Evolutionary conservation across 2,888 invertebrate species (phyloP).

Genomic region (Cheilosia vernalis): DNA sequence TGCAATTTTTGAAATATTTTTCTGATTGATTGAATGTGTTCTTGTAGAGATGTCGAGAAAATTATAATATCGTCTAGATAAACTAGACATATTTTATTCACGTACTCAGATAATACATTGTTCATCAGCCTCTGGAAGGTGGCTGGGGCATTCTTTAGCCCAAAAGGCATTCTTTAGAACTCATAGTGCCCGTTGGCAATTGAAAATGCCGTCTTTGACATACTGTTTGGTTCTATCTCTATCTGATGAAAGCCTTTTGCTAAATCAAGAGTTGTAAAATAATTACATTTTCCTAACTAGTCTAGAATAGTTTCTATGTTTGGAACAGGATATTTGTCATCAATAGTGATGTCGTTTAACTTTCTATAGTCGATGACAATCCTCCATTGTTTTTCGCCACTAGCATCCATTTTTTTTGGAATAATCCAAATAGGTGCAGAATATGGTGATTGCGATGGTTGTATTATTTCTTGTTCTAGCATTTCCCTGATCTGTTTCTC

Average conservation of each 20-base stretch:
- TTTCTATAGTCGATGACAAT: constrained; percentile 10
- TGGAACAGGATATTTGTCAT: constrained; percentile 76
- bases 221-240: constrained; percentile 62
- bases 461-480: neutral
- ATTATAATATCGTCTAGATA: constrained; percentile 79
- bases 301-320: constrained; percentile 77
- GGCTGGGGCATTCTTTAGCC: constrained; percentile 71
- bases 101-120: constrained; percentile 72
- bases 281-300: constrained; percentile 76
- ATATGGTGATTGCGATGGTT: neutral
- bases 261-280: constrained; percentile 77
- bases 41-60: constrained; percentile 76
- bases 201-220: constrained; percentile 76
- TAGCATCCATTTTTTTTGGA: constrained; percentile 3
- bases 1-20: constrained; percentile 75
- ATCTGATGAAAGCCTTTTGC: constrained; percentile 78
- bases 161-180: constrained; percentile 75
- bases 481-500: constrained; percentile 20
- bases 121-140: constrained; percentile 77
- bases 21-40: constrained; percentile 73
- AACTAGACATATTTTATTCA: constrained; percentile 77
- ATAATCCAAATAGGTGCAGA: constrained; percentile 3
- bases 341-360: constrained; percentile 10
- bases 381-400: constrained; percentile 24
- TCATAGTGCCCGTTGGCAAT: constrained; percentile 76